Evolutionary conservation across 2,113 vertebrate genomes (phyloP), one percentile per base, ranked within the genome.

Genomic region (Polypterus bichir): DNA sequence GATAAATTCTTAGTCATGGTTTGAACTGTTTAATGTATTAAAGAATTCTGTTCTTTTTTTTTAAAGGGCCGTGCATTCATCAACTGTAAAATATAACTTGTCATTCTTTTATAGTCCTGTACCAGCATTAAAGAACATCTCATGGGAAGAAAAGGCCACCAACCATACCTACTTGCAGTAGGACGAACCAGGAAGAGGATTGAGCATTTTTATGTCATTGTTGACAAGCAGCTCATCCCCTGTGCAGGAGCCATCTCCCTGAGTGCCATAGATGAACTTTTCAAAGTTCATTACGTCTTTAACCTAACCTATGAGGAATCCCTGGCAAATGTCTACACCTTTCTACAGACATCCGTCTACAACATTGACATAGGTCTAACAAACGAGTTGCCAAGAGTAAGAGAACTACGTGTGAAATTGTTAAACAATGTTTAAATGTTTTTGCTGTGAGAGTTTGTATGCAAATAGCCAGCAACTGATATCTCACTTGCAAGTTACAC

Each of bases 51-150:
- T 27, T 27, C 27, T 27, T 2, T 27, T 27, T 27, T 27, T 27
- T 27, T 27, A 1, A n/a, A 27, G 27, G 1, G 27, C 27, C 2
- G 27, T 27, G 27, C 27, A 27, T 27, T 27, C 27, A 27, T 27
- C 27, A 27, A 2, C 27, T 27, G 27, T 27, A 27, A 27, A 27
- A 27, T 27, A 27, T 27, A 27, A 27, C 27, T 27, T 27, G 27
- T 27, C 27, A 27, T 27, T 27, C 27, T 27, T 27, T 27, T 27
- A 27, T 27, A 27, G 66, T 60, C 49, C 11, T 66, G 68, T 61
- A 72, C 65, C 45, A 68, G 5, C 48, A 63, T 69, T 4, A 57
- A 71, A 9, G 58, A 71, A 45, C 68, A 75, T 62, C 66, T 68
- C 9, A 11, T 46, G 27, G 27, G 47, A 48, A 68, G 65, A 44